Evolutionary conservation across 2,797 vertebrate species (phyloP), one percentile per base, ranked within the genome.

Genomic region (Gephyroberyx darwinii): DNA sequence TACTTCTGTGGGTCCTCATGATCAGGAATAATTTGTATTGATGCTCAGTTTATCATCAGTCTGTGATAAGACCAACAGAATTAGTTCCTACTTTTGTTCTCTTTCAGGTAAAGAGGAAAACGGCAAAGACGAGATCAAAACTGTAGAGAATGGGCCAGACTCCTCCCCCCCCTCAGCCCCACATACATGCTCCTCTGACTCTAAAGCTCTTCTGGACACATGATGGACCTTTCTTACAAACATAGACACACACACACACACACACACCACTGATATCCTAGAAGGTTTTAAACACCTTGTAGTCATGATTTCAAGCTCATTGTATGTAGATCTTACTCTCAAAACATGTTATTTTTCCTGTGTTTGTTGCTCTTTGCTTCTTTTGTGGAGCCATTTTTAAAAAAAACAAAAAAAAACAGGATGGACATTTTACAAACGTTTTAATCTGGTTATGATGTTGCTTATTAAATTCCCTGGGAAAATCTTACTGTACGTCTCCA

Each of bases 31-130:
- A 22, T 52, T 52, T 52, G 10, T 12, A 12, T 53, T 14, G 5
- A 30, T 13, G 12, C 26, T 10, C 20, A 52, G 2, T 10, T 22
- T 1, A 1, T 20, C 19, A 12, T 52, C 19, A 9, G 3, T 52
- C 8, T 52, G n/a, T 9, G 50, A 22, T 9, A 19, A 8, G 50
- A 22, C 8, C 14, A n/a, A n/a, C n/a, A n/a, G n/a, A n/a, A 8
- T 48, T 53, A 33, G 70, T 2, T 75, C 3, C 17, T 48, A 58
- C 53, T 16, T 51, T 50, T 69, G 41, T 66, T 72, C 50, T 81
- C 41, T 89, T 88, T 81, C 92, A 99, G 97, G 97, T 98, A 99
- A 98, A 96, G 94, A 93, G 94, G 92, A 94, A 92, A 86, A 54
- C 39, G 3, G 22, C 71, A 73, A 82, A 78, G 80, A 64, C 65